Evolutionary conservation across 2,888 invertebrate genomes (phyloP).

Genomic region (Aethes cnicana): DNA sequence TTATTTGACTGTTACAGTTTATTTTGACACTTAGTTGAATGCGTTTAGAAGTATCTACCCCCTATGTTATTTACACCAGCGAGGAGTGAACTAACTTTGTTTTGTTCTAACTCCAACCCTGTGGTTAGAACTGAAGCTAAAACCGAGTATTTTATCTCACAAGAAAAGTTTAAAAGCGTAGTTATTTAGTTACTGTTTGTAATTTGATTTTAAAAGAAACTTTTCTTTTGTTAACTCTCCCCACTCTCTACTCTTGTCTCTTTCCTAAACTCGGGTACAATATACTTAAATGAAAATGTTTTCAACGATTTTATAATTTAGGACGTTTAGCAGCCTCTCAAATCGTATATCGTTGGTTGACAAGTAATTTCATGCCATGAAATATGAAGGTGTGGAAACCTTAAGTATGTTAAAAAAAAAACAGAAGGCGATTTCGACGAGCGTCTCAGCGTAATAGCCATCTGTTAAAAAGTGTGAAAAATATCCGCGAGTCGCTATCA

Average conservation of each 20-base stretch:
- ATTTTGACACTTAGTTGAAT: too few species aligned
- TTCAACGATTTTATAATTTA: too few species aligned
- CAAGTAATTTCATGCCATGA: background rate
- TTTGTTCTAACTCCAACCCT: background rate
- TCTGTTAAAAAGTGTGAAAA: conserved; percentile 27
- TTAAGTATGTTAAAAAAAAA: conserved; percentile 3
- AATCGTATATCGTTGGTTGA: background rate
- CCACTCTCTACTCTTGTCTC: too few species aligned
- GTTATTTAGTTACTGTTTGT: conserved; percentile 2
- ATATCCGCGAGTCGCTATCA: conserved; percentile 25
- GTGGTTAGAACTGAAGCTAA: background rate
- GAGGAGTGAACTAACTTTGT: background rate
- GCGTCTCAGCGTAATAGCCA: conserved; percentile 14
- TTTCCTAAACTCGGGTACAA: too few species aligned
- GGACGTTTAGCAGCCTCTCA: too few species aligned
- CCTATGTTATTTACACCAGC: background rate
- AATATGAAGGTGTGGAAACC: too few species aligned
- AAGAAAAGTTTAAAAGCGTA: background rate
- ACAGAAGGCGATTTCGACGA: background rate
- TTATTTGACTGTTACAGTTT: too few species aligned
- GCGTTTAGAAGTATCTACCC: too few species aligned
- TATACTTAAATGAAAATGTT: too few species aligned
- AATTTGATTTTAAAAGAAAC: background rate
- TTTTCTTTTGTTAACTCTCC: too few species aligned
- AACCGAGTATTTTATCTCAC: background rate